Conservation (phyloP, 1,140 invertebrate genomes). For the Heterodera schachtii region DNA sequence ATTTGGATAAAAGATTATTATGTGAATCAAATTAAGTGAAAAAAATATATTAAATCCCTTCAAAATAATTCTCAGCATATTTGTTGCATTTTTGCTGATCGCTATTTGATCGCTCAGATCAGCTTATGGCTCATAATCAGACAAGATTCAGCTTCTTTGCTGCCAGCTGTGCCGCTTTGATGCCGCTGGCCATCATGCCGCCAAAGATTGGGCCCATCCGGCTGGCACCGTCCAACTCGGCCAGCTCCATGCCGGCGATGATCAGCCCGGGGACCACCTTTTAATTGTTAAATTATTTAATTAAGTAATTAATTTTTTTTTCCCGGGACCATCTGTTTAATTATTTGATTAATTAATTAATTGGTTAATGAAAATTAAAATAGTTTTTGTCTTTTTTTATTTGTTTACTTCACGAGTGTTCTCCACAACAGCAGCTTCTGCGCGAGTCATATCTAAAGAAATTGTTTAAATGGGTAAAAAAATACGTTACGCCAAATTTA, state of each 20-base stretch:
- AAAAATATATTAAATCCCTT: too few species aligned
- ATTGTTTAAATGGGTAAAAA: background rate
- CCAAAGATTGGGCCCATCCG: conserved; percentile 8
- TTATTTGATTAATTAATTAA: too few species aligned
- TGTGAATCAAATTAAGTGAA: too few species aligned
- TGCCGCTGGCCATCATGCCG: conserved; percentile 9
- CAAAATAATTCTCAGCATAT: too few species aligned
- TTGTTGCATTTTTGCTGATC: too few species aligned
- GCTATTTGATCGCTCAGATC: too few species aligned
- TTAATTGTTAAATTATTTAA: background rate
- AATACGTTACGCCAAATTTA: too few species aligned
- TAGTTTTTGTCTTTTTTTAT: too few species aligned
- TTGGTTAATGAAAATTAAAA: too few species aligned
- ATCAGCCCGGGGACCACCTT: conserved; percentile 1
- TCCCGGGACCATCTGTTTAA: too few species aligned
- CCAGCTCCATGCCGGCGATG: conserved; percentile 10
- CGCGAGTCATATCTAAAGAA: conserved; percentile 3
- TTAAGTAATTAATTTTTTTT: background rate
- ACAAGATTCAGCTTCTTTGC: background rate
- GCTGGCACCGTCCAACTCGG: conserved; percentile 9
- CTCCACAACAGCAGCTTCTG: background rate
- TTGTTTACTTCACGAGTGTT: conserved; percentile 6
- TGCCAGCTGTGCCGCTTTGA: conserved; percentile 7
- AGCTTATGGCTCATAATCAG: background rate
- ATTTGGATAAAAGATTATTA: too few species aligned